phyloP scores from a whole-genome alignment of 2,797 vertebrate genomes.

The Limnodromus scolopaceus region DNA sequence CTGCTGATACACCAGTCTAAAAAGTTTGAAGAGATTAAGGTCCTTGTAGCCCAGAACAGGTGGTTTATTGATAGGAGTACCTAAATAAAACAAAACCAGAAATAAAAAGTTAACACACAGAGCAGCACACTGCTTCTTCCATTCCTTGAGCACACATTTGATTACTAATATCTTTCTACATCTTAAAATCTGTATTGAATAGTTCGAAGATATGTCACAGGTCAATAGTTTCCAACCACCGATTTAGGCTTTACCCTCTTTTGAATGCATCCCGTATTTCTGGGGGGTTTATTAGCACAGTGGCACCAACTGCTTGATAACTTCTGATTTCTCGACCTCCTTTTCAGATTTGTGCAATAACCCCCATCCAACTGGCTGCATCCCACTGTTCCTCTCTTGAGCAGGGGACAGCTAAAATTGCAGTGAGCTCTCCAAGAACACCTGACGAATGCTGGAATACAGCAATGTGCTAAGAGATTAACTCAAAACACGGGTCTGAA shows the following conservation, averaged over 20 bases:
- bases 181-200: not conserved
- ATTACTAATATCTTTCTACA: not conserved
- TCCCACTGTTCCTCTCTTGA: not conserved
- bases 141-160: not conserved
- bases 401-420: not conserved
- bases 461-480: not conserved
- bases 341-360: not conserved
- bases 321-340: not conserved
- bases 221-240: not conserved
- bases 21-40: conserved; percentile 98
- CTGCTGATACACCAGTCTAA: conserved; percentile 91
- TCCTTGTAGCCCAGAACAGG: conserved; percentile 98
- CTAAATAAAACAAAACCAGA: conserved; percentile 72
- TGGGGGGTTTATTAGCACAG: not conserved
- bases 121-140: not conserved
- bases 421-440: not conserved
- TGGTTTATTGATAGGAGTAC: conserved; percentile 98
- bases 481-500: not conserved
- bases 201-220: not conserved
- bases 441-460: not conserved
- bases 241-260: not conserved
- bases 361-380: not conserved
- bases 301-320: not conserved
- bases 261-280: not conserved
- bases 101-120: not conserved